Evolutionary conservation across 1,140 invertebrate species (phyloP), one percentile per base, ranked within the genome.

Genomic region (Luehdorfia chinensis): DNA sequence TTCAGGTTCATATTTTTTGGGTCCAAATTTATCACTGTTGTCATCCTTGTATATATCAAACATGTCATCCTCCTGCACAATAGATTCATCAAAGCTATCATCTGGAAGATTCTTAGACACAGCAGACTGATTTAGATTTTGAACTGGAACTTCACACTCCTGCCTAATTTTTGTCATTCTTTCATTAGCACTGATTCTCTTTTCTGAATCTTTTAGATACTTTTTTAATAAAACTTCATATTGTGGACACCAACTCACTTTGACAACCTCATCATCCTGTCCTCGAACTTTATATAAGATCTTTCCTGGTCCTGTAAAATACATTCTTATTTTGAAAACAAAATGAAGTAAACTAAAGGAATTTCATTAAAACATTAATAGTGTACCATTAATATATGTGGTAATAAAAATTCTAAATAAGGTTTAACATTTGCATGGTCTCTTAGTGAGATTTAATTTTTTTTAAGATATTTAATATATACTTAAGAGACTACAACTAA

Each of bases 201-300:
- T 63, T 13, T 66, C 50, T 27, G 47, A 49, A 37, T 64, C 50
- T 15, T 60, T 52, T 7, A 74, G 36, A 41, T 50, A 50, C 62
- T 71, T 86, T 23, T 59, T 65, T 2, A 78, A 12, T 8, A 37
- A 13, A 4, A 75, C 59, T 33, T 74, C 63, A 63, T 64, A 80
- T 50, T 83, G 66, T 27, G 93, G 94, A 84, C 93, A 94, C 93
- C 93, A 95, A 18, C 90, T 89, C 14, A 95, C 53, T 54, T 90
- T 91, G 4, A 90, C 71, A 30, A 95, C 88, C 59, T 93, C 91
- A n/a, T 89, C 88, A 75, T 94, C 90, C 69, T 95, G 93, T 4
- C 90, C 90, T 63, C 91, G 88, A 2, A 94, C 73, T 85, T 91
- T 91, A 46, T 92, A 92, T 11, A 92, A 47, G 31, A 93, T 59